phyloP scores from a whole-genome alignment of 2,113 vertebrate species.

The Glareola pratincola region DNA sequence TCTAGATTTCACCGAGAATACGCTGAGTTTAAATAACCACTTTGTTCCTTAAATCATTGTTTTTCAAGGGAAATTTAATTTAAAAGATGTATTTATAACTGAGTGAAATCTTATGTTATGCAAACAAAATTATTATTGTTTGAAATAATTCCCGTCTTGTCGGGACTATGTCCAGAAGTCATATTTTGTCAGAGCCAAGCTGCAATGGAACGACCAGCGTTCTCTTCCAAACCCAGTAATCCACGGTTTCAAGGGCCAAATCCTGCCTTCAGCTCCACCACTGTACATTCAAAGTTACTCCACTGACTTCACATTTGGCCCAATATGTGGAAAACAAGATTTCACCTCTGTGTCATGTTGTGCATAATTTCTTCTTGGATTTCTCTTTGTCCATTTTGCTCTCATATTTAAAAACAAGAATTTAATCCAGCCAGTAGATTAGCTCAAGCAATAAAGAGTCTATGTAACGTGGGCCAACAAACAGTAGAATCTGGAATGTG shows the following conservation, averaged over 20 bases:
- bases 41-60: not conserved
- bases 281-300: not conserved
- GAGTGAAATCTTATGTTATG: slow-evolving; percentile 23
- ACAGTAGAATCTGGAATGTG: not conserved
- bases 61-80: slow-evolving; percentile 51
- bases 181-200: slow-evolving; percentile 26
- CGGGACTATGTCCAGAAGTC: slow-evolving; percentile 19
- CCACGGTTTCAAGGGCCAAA: not conserved
- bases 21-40: not conserved
- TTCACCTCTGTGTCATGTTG: slow-evolving; percentile 22
- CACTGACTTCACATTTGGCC: slow-evolving; percentile 61
- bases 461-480: not conserved
- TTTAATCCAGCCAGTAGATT: not conserved
- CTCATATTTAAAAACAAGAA: not conserved
- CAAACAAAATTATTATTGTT: slow-evolving; percentile 21
- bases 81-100: slow-evolving; percentile 28
- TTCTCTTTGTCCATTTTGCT: slow-evolving; percentile 38
- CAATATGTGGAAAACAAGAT: slow-evolving; percentile 48
- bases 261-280: not conserved
- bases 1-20: not conserved
- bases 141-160: slow-evolving; percentile 21
- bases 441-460: not conserved
- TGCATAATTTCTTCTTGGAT: slow-evolving; percentile 30
- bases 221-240: slow-evolving; percentile 35
- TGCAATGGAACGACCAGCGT: not conserved